Percentiles rank a stretch among this genome's conserved stretches.
These are phyloP conservation scores for Ciconia stormi DNA, from an alignment of 2,113 vertebrate genomes.

Conservation along the genomic window DNA sequence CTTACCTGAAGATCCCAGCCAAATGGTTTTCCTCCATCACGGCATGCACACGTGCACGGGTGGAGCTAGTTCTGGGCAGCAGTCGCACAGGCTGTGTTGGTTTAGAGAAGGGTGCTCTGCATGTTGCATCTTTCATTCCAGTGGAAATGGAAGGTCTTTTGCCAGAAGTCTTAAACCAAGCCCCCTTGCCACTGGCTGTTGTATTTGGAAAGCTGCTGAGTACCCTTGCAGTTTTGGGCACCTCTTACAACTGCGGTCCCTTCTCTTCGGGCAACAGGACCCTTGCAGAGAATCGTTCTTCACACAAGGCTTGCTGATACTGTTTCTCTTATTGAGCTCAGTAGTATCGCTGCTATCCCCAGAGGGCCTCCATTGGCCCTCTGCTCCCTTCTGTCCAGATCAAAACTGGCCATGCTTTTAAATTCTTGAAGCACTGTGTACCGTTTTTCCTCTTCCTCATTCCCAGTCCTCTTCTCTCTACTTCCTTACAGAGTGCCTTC, in stretches of 20 bases:
- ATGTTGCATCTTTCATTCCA: not conserved
- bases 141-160: not conserved
- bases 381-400: not conserved
- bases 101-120: not conserved
- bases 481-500: not conserved
- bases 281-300: not conserved
- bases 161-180: not conserved
- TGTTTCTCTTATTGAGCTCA: not conserved
- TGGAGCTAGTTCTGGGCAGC: not conserved
- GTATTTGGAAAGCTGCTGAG: not conserved
- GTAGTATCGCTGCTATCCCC: not conserved
- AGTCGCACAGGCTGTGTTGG: accelerated
- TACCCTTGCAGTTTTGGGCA: not conserved
- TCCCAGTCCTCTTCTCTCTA: not conserved
- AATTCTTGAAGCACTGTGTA: not conserved
- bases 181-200: not conserved
- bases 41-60: accelerated
- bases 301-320: not conserved
- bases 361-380: not conserved
- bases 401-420: not conserved
- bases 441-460: not conserved
- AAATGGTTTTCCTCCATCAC: not conserved
- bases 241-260: not conserved
- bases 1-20: not conserved
- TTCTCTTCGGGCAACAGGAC: not conserved